A percentile compares a stretch with the other conserved stretches of the same genome.
phyloP scores from a whole-genome alignment of 2,888 invertebrate species.

The Synanthedon vespiformis region DNA sequence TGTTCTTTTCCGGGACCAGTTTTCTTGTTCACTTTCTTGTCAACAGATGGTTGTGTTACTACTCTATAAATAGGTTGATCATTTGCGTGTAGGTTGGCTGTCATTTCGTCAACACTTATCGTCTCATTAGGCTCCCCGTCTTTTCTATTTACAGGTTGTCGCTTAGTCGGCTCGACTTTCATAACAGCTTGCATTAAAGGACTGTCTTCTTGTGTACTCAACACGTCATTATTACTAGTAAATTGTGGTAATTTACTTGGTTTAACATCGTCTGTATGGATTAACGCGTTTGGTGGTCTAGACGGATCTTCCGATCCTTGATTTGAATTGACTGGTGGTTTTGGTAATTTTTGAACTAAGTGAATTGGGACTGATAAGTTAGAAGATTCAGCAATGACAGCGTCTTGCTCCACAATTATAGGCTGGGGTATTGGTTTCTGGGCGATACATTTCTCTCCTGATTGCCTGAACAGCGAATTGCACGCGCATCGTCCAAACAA shows the following conservation, averaged over 20 bases:
- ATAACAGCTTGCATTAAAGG: slow-evolving; percentile 54
- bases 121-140: slow-evolving; percentile 53
- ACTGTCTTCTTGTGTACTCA: slow-evolving; percentile 51
- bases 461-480: slow-evolving; percentile 74
- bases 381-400: slow-evolving; percentile 21
- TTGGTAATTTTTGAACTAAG: slow-evolving; percentile 23
- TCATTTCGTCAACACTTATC: slow-evolving; percentile 50
- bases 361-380: slow-evolving; percentile 19
- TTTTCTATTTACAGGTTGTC: slow-evolving; percentile 42
- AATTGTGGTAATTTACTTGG: slow-evolving; percentile 47
- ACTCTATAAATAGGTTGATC: slow-evolving; percentile 63
- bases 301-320: slow-evolving; percentile 24
- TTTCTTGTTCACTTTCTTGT: slow-evolving; percentile 56
- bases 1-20: slow-evolving; percentile 37
- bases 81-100: slow-evolving; percentile 59
- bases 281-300: slow-evolving; percentile 23
- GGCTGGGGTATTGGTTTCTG: slow-evolving; percentile 43
- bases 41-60: slow-evolving; percentile 54
- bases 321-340: slow-evolving; percentile 21
- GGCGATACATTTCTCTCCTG: slow-evolving; percentile 73
- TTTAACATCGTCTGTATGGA: slow-evolving; percentile 31
- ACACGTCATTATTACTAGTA: slow-evolving; percentile 46
- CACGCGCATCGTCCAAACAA: slow-evolving; percentile 91
- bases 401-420: slow-evolving; percentile 48
- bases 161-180: slow-evolving; percentile 50